Evolutionary conservation across 1,140 invertebrate genomes (phyloP), one percentile per base, ranked within the genome.

Genomic region (Antheraea pernyi): DNA sequence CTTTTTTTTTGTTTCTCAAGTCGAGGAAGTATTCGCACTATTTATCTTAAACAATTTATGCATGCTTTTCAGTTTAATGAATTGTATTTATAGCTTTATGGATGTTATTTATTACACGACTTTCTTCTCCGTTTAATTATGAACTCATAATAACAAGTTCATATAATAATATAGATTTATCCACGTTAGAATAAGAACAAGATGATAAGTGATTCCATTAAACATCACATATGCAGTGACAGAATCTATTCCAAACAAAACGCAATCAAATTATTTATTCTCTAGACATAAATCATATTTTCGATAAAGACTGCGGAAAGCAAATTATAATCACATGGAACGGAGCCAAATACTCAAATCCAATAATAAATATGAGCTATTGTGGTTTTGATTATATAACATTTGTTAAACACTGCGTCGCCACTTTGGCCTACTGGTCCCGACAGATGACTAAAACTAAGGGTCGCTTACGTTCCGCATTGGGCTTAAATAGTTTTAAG

Each of bases 281-380:
- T 58, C 10, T 63, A 36, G 68, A n/a, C 62, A 69, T 69, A 69
- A 69, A 70, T 70, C 53, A 72, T 67, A 68, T 69, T 71, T 71
- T 75, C 69, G 64, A 75, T 75, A 69, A 68, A 66, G 59, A 53
- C 48, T 19, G 59, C 68, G 69, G 69, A 72, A 71, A 72, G 63
- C 73, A 63, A 68, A 81, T 80, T 84, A 86, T 85, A 80, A 79
- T 71, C 65, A 77, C 64, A 70, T 85, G 83, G 85, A 85, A 75
- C 53, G 13, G 46, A 69, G 83, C 83, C 85, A 85, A 85, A 72
- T 74, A 73, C 73, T 68, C 73, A 22, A 75, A 78, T 79, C 80
- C 80, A 83, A 81, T 83, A 83, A 86, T 86, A 85, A 86, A 84
- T 83, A 83, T 71, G 67, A 71, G 65, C 69, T 70, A 71, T 69